Percentiles rank a stretch among this genome's conserved stretches.
phyloP scores from a whole-genome alignment of 2,888 invertebrate genomes.

The Glaucopsyche alexis region DNA sequence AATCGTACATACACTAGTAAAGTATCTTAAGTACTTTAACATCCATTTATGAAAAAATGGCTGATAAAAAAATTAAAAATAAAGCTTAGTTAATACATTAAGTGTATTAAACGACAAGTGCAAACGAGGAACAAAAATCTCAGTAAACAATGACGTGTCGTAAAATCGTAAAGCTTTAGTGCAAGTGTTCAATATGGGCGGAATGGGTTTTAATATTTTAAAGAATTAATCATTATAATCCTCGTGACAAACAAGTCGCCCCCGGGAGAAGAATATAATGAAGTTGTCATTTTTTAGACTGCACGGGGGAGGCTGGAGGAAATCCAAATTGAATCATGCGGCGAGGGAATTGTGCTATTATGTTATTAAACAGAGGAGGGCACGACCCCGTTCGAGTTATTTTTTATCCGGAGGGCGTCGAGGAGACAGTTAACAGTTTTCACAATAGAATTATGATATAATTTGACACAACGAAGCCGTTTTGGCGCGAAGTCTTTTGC shows the following conservation, averaged over 20 bases:
- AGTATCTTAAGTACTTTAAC: too few relatives aligned
- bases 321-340: constrained; percentile 85
- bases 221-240: constrained; percentile 80
- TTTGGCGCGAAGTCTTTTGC: constrained; percentile 46
- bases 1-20: too few relatives aligned
- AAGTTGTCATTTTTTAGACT: constrained; percentile 80
- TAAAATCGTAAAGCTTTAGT: constrained; percentile 65
- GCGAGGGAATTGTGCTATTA: constrained; percentile 85
- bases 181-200: constrained; percentile 74
- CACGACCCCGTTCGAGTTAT: constrained; percentile 75
- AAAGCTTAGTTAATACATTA: not conserved
- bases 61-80: not conserved
- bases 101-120: constrained; percentile 15
- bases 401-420: constrained; percentile 72
- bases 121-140: constrained; percentile 42
- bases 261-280: constrained; percentile 77
- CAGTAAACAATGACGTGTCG: constrained; percentile 60
- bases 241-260: constrained; percentile 78
- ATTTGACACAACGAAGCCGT: constrained; percentile 72
- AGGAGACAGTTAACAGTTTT: constrained; percentile 78
- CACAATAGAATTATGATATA: constrained; percentile 80
- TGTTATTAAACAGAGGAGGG: constrained; percentile 83
- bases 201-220: constrained; percentile 77
- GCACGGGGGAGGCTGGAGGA: constrained; percentile 78
- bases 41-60: not conserved